Conservation (phyloP, 1,140 invertebrate genomes). For the Drosophila pallidifrons region DNA sequence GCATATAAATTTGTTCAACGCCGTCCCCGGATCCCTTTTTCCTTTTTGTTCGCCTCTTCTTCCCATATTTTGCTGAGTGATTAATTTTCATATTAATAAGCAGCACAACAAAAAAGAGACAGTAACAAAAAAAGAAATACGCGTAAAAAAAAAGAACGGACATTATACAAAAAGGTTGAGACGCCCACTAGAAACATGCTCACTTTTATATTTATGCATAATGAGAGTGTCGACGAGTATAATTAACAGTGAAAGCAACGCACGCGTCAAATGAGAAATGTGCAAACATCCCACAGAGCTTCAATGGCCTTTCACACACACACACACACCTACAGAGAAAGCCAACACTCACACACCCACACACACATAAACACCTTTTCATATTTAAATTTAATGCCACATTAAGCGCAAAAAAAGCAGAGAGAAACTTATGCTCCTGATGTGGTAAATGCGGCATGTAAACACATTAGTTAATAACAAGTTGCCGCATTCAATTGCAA, state of each 20-base stretch:
- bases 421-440: not conserved
- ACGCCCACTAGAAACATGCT: constrained; percentile 46
- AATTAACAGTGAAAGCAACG: constrained; percentile 76
- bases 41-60: not conserved
- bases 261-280: constrained; percentile 68
- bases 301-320: constrained; percentile 60
- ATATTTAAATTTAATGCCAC: constrained; percentile 63
- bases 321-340: constrained; percentile 2
- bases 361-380: constrained; percentile 35
- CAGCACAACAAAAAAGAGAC: constrained; percentile 23
- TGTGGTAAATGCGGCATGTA: constrained; percentile 17
- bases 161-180: constrained; percentile 64
- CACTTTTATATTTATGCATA: constrained; percentile 68
- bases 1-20: constrained; percentile 63
- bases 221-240: constrained; percentile 58
- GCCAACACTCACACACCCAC: constrained; percentile 9
- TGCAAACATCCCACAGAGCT: constrained; percentile 52
- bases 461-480: constrained; percentile 27
- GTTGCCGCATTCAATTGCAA: constrained; percentile 2
- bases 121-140: constrained; percentile 1
- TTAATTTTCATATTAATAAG: constrained; percentile 81
- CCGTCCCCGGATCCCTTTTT: too few relatives aligned
- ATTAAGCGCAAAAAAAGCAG: constrained; percentile 13
- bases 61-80: constrained; percentile 58
- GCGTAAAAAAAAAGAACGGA: constrained; percentile 40